These are phyloP conservation scores for Drosophila hamatofila DNA, from an alignment of 2,888 invertebrate species.

Conservation along the genomic window DNA sequence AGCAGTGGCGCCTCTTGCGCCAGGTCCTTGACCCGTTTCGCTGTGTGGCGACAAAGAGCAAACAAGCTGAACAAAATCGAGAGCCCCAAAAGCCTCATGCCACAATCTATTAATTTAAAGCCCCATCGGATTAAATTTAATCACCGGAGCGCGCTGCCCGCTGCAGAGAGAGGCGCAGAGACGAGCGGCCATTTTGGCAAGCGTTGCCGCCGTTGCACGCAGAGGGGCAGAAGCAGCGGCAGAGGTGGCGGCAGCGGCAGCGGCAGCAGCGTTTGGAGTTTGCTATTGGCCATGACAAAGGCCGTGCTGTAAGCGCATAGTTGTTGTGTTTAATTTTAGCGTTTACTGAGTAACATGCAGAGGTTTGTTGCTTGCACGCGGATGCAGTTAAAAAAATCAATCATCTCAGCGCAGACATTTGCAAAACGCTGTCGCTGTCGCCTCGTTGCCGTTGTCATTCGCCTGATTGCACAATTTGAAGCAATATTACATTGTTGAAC, in stretches of 20 bases:
- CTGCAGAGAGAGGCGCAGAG: conserved; percentile 49
- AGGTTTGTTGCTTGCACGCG: conserved; percentile 45
- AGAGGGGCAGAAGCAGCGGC: conserved; percentile 13
- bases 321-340: conserved; percentile 47
- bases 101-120: conserved; percentile 50
- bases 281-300: conserved; percentile 57
- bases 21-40: conserved; percentile 60
- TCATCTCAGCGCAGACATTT: conserved; percentile 72
- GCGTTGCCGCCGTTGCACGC: conserved; percentile 33
- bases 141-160: conserved; percentile 45
- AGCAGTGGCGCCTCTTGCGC: conserved; percentile 18
- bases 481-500: conserved; percentile 10
- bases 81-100: conserved; percentile 34
- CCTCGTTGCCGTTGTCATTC: conserved; percentile 20
- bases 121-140: conserved; percentile 62
- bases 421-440: conserved; percentile 59
- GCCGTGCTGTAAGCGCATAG: conserved; percentile 12
- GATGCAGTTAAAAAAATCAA: conserved; percentile 71
- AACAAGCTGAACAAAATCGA: conserved; percentile 22
- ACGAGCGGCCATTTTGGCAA: conserved; percentile 84
- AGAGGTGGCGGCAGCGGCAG: background rate
- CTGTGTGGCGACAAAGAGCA: conserved; percentile 18
- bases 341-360: conserved; percentile 12
- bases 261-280: conserved; percentile 38
- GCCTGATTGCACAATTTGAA: conserved; percentile 67